A percentile compares a stretch with the other conserved stretches of the same genome.
Conservation (phyloP, 2,888 invertebrate genomes). For the Stenchaetothrips biformis region DNA sequence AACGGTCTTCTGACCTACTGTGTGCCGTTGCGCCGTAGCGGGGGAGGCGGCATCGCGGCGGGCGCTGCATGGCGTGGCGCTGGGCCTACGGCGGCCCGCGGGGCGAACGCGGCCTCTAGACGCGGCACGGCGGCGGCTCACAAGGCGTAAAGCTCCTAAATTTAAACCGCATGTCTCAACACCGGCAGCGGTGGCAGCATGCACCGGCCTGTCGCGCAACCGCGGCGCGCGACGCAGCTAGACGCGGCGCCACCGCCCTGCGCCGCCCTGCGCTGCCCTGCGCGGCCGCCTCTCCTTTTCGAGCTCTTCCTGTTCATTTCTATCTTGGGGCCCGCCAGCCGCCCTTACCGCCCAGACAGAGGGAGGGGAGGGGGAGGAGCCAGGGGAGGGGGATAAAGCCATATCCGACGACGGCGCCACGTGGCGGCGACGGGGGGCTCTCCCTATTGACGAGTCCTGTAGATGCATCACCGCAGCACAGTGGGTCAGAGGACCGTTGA, state of each 20-base stretch:
- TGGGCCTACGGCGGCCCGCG: background rate
- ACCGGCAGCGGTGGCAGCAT: background rate
- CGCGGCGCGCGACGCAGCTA: background rate
- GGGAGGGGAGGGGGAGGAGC: no score
- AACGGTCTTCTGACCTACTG: background rate
- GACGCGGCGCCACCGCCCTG: background rate
- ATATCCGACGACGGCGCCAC: no score
- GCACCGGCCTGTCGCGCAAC: background rate
- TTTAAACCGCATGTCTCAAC: constrained; percentile 14
- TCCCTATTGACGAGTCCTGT: no score
- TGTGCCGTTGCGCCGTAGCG: background rate
- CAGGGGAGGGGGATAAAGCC: no score
- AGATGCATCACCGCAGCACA: no score
- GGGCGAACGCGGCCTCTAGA: background rate
- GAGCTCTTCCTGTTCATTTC: no score
- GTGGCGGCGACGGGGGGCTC: no score
- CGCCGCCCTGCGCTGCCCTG: no score
- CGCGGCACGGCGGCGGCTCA: background rate
- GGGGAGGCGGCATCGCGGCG: background rate
- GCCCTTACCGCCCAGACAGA: no score
- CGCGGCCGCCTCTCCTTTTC: no score
- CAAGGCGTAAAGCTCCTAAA: constrained; percentile 24
- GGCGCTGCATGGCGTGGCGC: background rate
- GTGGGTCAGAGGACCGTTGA: no score
- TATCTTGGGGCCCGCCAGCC: no score